Conservation (phyloP, 1,140 invertebrate genomes). For the Mylabris phalerata region DNA sequence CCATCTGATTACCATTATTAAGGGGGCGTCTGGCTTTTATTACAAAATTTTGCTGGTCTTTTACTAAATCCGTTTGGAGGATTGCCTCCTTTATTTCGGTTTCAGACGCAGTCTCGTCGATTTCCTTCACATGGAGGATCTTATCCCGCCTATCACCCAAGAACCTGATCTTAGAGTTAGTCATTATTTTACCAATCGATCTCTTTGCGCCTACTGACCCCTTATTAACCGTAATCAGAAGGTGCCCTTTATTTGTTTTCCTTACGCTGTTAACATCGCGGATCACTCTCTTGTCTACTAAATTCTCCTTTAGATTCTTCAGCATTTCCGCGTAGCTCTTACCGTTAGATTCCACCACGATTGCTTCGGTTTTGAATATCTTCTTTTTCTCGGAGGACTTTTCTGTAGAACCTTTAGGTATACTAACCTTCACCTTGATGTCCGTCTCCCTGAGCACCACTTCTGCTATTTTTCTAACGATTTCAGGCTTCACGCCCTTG, state of each 20-base stretch:
- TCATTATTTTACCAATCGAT: too few relatives aligned
- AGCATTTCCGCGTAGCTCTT: not conserved
- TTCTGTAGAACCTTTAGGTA: not conserved
- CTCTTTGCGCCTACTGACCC: not conserved
- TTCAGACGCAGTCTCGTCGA: not conserved
- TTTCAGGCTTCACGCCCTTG: not conserved
- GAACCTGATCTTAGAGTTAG: too few relatives aligned
- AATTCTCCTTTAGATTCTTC: not conserved
- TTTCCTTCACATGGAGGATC: not conserved
- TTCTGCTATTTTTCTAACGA: not conserved
- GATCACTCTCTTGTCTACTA: not conserved
- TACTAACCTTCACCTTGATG: not conserved
- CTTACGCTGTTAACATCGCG: not conserved
- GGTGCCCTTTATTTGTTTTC: not conserved
- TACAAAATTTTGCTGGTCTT: not conserved
- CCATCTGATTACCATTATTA: not conserved
- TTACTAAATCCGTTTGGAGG: not conserved
- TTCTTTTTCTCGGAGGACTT: not conserved
- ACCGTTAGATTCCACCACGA: not conserved
- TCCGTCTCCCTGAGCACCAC: not conserved
- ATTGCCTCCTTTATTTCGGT: not conserved
- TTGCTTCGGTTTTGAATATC: not conserved
- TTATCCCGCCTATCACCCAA: too few relatives aligned
- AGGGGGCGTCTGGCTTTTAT: not conserved
- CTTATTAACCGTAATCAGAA: not conserved